A percentile compares a stretch with the other conserved stretches of the same genome.
Conservation (phyloP, 2,113 vertebrate species). For the Cricetomys ansorgei region DNA sequence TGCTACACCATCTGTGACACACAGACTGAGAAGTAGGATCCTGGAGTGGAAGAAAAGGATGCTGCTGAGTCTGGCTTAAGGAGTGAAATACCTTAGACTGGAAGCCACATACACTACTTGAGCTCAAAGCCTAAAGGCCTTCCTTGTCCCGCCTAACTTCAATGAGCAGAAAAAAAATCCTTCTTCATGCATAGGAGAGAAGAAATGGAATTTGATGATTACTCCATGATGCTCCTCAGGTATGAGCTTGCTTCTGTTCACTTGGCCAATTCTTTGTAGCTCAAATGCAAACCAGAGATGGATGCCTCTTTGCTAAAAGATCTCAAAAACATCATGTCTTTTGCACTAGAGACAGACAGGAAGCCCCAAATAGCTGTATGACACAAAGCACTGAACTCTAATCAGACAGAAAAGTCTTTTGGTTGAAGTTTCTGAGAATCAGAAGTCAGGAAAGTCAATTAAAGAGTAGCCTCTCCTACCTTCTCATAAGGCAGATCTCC, state of each 20-base stretch:
- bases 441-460: neutral
- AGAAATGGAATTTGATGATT: neutral
- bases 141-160: neutral
- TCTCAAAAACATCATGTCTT: neutral
- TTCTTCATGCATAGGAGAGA: neutral
- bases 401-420: neutral
- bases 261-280: neutral
- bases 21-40: no score
- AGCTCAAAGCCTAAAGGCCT: neutral
- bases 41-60: neutral
- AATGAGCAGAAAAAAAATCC: neutral
- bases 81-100: neutral
- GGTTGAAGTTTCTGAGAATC: neutral
- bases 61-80: neutral
- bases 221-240: neutral
- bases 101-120: neutral
- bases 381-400: neutral
- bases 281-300: neutral
- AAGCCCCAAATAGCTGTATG: neutral
- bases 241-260: neutral
- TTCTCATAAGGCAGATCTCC: neutral
- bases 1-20: neutral
- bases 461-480: neutral
- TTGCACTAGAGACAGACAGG: neutral
- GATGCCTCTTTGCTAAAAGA: neutral